Evolutionary conservation across 2,888 invertebrate species (phyloP).

Genomic region (Formica aserva): DNA sequence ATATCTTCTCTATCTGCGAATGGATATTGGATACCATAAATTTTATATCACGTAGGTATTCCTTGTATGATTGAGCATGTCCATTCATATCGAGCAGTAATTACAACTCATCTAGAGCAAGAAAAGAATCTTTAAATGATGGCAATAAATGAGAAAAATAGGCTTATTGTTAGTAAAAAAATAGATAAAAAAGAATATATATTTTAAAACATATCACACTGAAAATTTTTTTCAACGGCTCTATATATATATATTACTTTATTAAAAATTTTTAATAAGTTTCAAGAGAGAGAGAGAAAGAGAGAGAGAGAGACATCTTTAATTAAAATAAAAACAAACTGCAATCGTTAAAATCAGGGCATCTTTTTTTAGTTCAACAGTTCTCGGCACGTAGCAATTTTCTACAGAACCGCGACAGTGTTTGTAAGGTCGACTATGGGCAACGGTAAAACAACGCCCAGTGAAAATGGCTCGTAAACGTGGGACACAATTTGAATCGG

Average conservation of each 20-base stretch:
- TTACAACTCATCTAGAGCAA: not conserved
- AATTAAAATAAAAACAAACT: slow-evolving; percentile 4
- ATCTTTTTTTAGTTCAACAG: slow-evolving; percentile 52
- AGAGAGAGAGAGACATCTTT: not conserved
- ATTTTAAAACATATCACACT: not conserved
- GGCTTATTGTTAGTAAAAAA: not conserved
- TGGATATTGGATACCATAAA: slow-evolving; percentile 48
- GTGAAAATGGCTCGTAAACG: slow-evolving; percentile 78
- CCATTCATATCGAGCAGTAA: slow-evolving; percentile 5
- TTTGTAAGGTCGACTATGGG: slow-evolving; percentile 38
- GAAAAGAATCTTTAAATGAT: not conserved
- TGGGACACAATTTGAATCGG: slow-evolving; percentile 79
- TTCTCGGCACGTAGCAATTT: slow-evolving; percentile 44
- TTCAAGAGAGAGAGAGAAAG: not conserved
- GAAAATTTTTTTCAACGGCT: not conserved
- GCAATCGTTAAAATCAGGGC: slow-evolving; percentile 55
- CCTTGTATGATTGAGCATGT: not conserved
- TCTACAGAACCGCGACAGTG: slow-evolving; percentile 39
- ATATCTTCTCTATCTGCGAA: slow-evolving; percentile 30
- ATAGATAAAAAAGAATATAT: not conserved
- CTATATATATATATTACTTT: not conserved
- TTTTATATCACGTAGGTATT: slow-evolving; percentile 14
- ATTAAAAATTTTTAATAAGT: slow-evolving; percentile 5
- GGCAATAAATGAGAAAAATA: not conserved
- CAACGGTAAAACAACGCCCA: slow-evolving; percentile 74